These are phyloP conservation scores for Trinorchestia longiramus DNA, from an alignment of 1,140 invertebrate species.

Conservation along the genomic window DNA sequence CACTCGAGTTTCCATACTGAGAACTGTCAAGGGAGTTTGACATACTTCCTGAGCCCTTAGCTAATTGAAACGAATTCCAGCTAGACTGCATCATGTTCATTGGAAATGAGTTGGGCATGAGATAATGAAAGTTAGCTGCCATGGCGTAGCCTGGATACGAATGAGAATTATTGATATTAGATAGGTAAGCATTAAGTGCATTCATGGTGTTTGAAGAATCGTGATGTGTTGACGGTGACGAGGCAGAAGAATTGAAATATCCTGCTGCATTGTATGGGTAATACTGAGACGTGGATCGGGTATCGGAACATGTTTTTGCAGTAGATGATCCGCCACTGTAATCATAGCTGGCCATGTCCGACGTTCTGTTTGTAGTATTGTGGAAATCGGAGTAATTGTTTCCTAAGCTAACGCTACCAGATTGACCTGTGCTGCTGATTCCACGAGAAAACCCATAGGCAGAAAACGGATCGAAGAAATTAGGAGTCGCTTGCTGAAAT, in stretches of 20 bases:
- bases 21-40: constrained; percentile 14
- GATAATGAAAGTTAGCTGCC: constrained; percentile 29
- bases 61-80: constrained; percentile 28
- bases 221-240: neutral
- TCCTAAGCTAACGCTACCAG: neutral
- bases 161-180: constrained; percentile 42
- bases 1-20: constrained; percentile 38
- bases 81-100: constrained; percentile 49
- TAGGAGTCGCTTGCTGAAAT: constrained; percentile 41
- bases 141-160: constrained; percentile 19
- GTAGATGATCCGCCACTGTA: neutral
- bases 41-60: constrained; percentile 33
- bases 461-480: constrained; percentile 33
- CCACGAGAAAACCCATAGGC: constrained; percentile 30
- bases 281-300: neutral
- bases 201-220: constrained; percentile 36
- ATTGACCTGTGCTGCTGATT: neutral
- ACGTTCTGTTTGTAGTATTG: neutral
- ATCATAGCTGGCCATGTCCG: neutral
- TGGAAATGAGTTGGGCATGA: constrained; percentile 27
- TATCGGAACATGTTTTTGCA: constrained; percentile 31
- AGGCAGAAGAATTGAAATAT: constrained; percentile 4
- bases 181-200: constrained; percentile 25
- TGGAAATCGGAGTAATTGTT: constrained; percentile 49
- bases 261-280: neutral